Base-by-base conservation (phyloP, 2,888 invertebrate genomes). In the Ganaspis brasiliensis region DNA sequence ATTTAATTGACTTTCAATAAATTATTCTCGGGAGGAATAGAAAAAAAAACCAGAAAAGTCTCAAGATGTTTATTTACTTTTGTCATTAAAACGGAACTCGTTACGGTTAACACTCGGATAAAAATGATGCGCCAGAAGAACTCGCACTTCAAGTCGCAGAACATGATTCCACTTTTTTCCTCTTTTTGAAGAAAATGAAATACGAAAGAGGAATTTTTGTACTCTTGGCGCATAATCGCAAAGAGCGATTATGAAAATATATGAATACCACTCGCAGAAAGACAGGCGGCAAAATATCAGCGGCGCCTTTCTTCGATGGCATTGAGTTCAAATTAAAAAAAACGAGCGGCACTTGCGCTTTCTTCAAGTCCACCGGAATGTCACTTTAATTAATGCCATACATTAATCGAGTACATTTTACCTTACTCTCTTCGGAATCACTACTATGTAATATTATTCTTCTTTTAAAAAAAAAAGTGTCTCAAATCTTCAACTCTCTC, bases 301-400 rank as follows among this genome's bases (percentile, higher is more conserved):
- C 61, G 61, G 61, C 16, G 12, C 40, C 24, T 63, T 63, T 63
- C 40, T 63, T 63, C 37, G 5, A 63, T 63, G 21, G 21, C 40
- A 63, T 59, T 63, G 63, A 63, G 63, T n/a, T 14, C 12, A 6
- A 63, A 67, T 67, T 14, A 14, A 63, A 63, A 63, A 63, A 40
- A 67, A 21, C 63, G 21, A 67, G 63, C 37, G 45, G 63, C 63
- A 67, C 63, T 67, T 67, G 14, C 40, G 63, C 24, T 45, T 67
- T 67, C n/a, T 40, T 67, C 14, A 67, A 59, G 12, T 56, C n/a
- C 67, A 74, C 40, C 26, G 75, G 78, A 84, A 82, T 75, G 73
- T 49, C 24, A 72, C 26, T 63, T 78, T 83, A 83, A 85, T 85
- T 79, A 82, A 85, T 82, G 80, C 76, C 82, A 79, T 82, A 79